Percentiles rank a stretch among this genome's conserved stretches.
These are phyloP conservation scores for Cylloceria caligata DNA, from an alignment of 2,888 invertebrate species.

Conservation along the genomic window DNA sequence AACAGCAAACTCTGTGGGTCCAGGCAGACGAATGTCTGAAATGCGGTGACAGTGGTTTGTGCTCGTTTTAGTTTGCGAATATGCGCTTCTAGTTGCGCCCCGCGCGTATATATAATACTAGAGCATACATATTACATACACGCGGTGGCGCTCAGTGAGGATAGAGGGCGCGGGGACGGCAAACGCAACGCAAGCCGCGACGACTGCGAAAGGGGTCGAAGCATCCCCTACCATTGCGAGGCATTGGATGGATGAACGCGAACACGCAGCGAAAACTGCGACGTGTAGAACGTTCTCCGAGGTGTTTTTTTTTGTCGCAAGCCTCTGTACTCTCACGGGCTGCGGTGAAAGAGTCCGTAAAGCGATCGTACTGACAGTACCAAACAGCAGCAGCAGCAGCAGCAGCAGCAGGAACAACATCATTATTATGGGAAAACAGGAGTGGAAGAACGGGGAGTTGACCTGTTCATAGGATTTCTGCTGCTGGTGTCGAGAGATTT, in stretches of 20 bases:
- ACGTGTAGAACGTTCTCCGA: constrained; percentile 34
- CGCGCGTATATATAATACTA: constrained; percentile 41
- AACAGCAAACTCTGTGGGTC: constrained; percentile 63
- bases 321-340: constrained; percentile 10
- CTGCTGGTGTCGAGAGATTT: constrained; percentile 1
- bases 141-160: constrained; percentile 36
- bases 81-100: constrained; percentile 53
- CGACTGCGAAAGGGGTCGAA: constrained; percentile 44
- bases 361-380: constrained; percentile 16
- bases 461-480: background rate
- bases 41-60: constrained; percentile 67
- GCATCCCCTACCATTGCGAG: constrained; percentile 23
- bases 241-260: constrained; percentile 54
- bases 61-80: constrained; percentile 60
- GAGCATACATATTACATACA: background rate
- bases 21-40: constrained; percentile 59
- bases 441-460: constrained; percentile 2
- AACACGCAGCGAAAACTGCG: no score
- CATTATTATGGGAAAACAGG: constrained; percentile 25
- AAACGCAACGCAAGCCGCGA: constrained; percentile 26
- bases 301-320: constrained; percentile 6
- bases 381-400: background rate
- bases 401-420: constrained; percentile 10
- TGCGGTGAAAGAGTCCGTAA: constrained; percentile 17
- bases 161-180: constrained; percentile 27